A percentile compares a stretch with the other conserved stretches of the same genome.
Evolutionary conservation across 2,888 invertebrate species (phyloP).

Genomic region (Pherbina coryleti): DNA sequence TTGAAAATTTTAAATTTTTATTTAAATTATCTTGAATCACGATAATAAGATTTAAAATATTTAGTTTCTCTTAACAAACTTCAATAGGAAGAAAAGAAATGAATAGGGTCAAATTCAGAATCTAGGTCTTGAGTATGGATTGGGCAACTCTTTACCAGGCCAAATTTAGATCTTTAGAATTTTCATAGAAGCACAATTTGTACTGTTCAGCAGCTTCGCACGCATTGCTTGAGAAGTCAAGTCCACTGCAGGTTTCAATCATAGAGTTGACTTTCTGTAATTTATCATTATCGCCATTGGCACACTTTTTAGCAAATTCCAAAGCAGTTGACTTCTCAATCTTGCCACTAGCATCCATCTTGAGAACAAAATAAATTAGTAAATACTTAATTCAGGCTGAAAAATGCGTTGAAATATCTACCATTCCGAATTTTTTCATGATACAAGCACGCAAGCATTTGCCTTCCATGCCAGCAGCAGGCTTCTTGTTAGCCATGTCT

Average conservation of each 20-base stretch:
- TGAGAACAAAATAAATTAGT: neutral
- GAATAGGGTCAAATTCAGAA: too few relatives aligned
- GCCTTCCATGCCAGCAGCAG: conserved; percentile 49
- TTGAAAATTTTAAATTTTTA: too few relatives aligned
- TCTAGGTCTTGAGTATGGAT: too few relatives aligned
- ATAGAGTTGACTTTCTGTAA: conserved; percentile 52
- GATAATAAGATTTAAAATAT: too few relatives aligned
- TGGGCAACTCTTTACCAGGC: too few relatives aligned
- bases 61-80: too few relatives aligned
- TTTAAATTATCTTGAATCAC: too few relatives aligned
- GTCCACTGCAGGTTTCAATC: conserved; percentile 48
- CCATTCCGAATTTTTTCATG: conserved; percentile 54
- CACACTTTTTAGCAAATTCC: conserved; percentile 51
- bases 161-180: conserved; percentile 40
- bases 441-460: conserved; percentile 59
- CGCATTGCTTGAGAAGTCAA: conserved; percentile 46
- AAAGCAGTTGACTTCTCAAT: conserved; percentile 46
- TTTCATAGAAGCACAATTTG: conserved; percentile 50
- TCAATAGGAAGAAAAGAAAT: too few relatives aligned
- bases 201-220: conserved; percentile 60
- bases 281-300: conserved; percentile 49
- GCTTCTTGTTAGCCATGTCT: conserved; percentile 33
- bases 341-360: conserved; percentile 53
- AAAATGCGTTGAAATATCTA: conserved; percentile 9
- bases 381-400: neutral